phyloP scores from a whole-genome alignment of 2,888 invertebrate genomes.

The Platycheirus rosarum region DNA sequence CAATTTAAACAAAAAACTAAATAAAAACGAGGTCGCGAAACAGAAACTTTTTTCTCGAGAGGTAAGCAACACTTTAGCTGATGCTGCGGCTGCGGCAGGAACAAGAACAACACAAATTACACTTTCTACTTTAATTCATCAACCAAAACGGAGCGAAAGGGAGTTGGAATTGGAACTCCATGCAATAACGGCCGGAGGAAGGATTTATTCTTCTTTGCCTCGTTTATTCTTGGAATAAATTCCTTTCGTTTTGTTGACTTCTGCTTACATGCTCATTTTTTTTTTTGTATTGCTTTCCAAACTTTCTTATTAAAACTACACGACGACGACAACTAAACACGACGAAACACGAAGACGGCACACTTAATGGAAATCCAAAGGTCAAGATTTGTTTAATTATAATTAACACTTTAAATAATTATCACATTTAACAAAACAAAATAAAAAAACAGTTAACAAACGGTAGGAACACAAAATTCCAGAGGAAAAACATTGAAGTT shows the following conservation, averaged over 20 bases:
- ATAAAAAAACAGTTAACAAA: conserved; percentile 2
- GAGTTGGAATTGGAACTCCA: conserved; percentile 6
- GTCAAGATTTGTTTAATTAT: background rate
- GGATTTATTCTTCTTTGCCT: conserved; percentile 16
- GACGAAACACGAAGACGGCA: conserved; percentile 3
- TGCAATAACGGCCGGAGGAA: background rate
- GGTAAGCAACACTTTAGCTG: conserved; percentile 10
- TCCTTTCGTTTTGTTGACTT: conserved; percentile 43
- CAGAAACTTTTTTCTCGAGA: conserved; percentile 53
- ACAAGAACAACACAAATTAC: conserved; percentile 1
- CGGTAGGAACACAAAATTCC: conserved; percentile 9
- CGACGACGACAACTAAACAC: background rate
- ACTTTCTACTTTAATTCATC: conserved; percentile 32
- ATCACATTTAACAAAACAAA: conserved; percentile 12
- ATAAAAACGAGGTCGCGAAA: conserved; percentile 40
- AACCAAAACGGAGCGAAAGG: conserved; percentile 25
- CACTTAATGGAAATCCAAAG: conserved; percentile 56
- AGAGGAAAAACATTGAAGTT: conserved; percentile 35
- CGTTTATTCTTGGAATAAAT: conserved; percentile 58
- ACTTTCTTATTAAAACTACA: conserved; percentile 39
- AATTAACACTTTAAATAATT: conserved; percentile 1
- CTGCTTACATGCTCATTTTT: conserved; percentile 50
- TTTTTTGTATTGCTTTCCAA: conserved; percentile 11
- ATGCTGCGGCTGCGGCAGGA: conserved; percentile 1
- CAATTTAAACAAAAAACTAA: conserved; percentile 23